Conservation (phyloP, 1,140 invertebrate species). For the Pachyrhynchus sulphureomaculatus region DNA sequence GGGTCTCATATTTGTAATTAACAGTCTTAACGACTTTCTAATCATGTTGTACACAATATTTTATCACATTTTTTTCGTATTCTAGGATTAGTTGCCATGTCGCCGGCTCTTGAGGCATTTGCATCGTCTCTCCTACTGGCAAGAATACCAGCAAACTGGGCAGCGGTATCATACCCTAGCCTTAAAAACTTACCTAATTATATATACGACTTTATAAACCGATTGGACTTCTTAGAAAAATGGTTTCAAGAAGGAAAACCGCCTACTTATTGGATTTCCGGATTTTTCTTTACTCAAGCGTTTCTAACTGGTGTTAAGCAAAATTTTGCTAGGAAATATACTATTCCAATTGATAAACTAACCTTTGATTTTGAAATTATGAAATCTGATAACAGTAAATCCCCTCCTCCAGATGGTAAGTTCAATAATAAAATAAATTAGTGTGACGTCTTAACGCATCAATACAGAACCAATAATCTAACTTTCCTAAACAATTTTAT, state of each 20-base stretch:
- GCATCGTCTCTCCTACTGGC: conserved; percentile 68
- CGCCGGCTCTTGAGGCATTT: conserved; percentile 74
- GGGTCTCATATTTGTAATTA: no score
- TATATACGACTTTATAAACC: conserved; percentile 78
- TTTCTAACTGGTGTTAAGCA: conserved; percentile 91
- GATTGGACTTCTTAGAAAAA: conserved; percentile 72
- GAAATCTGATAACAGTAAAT: conserved; percentile 51
- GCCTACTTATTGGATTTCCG: conserved; percentile 86
- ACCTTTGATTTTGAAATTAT: conserved; percentile 40
- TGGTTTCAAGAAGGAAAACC: conserved; percentile 82
- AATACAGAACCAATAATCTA: no score
- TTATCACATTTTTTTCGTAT: neutral
- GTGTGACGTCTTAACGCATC: no score
- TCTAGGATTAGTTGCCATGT: conserved; percentile 74
- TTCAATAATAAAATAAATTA: no score
- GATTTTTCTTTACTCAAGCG: conserved; percentile 93
- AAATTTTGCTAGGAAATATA: conserved; percentile 85
- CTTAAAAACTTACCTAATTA: conserved; percentile 87
- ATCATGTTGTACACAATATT: no score
- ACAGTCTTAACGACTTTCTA: no score
- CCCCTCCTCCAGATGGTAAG: conserved; percentile 62
- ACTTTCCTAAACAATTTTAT: neutral
- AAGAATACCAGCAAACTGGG: conserved; percentile 80
- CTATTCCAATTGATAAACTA: conserved; percentile 85
- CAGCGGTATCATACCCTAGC: conserved; percentile 83